These are phyloP conservation scores for Ruditapes philippinarum DNA, from an alignment of 1,140 invertebrate species.

Conservation along the genomic window DNA sequence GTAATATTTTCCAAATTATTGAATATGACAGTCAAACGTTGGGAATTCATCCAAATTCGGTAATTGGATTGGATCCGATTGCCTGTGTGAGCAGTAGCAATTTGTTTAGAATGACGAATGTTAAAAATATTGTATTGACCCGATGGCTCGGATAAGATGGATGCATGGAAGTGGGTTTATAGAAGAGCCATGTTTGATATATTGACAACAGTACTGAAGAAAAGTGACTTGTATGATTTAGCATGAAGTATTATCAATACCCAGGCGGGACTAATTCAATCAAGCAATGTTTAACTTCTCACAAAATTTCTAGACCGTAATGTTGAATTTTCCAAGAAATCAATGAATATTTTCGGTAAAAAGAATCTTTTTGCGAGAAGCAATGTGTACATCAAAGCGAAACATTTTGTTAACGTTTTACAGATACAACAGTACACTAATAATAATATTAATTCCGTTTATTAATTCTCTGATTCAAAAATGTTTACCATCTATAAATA, in stretches of 20 bases:
- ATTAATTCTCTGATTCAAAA: too few relatives aligned
- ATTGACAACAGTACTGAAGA: conserved; percentile 31
- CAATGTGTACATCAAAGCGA: too few relatives aligned
- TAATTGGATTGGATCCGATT: conserved; percentile 63
- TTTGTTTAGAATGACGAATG: conserved; percentile 44
- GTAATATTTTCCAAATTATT: conserved; percentile 60
- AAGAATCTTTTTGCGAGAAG: neutral
- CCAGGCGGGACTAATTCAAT: conserved; percentile 41
- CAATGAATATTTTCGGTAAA: neutral
- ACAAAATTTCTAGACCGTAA: neutral
- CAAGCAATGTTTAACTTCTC: conserved; percentile 29
- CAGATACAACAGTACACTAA: too few relatives aligned
- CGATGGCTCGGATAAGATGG: conserved; percentile 10
- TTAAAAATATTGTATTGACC: conserved; percentile 50
- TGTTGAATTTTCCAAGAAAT: neutral
- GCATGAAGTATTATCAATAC: conserved; percentile 42
- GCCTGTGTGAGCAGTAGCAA: conserved; percentile 35
- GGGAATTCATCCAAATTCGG: conserved; percentile 56
- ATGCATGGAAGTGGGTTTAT: neutral
- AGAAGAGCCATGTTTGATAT: conserved; percentile 35
- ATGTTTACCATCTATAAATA: too few relatives aligned
- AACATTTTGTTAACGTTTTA: too few relatives aligned
- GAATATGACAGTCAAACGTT: conserved; percentile 67
- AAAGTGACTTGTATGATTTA: conserved; percentile 15
- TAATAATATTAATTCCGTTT: too few relatives aligned